phyloP scores from a whole-genome alignment of 2,113 vertebrate species.

The Puntigrus tetrazona region DNA sequence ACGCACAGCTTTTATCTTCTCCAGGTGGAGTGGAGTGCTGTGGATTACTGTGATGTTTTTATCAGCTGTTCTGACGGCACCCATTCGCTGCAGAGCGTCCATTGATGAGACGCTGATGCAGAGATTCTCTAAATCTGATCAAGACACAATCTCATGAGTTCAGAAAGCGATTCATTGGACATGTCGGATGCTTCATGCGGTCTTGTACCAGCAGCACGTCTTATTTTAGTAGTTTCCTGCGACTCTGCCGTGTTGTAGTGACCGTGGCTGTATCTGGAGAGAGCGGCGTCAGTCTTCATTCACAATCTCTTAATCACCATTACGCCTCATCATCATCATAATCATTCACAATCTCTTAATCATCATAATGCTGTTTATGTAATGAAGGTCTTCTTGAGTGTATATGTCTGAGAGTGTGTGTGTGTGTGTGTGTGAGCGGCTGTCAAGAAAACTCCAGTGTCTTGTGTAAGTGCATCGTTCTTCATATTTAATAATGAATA shows the following conservation, averaged over 20 bases:
- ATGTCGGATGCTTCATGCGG: not conserved
- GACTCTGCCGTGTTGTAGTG: not conserved
- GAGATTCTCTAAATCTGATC: no score
- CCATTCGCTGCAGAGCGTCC: no score
- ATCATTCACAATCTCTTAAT: conserved; percentile 15
- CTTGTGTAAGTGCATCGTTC: not conserved
- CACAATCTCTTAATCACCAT: not conserved
- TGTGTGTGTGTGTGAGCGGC: not conserved
- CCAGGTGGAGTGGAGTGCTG: no score
- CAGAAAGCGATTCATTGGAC: not conserved
- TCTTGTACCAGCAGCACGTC: not conserved
- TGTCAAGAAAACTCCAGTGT: not conserved
- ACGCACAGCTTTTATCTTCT: no score
- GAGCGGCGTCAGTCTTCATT: not conserved
- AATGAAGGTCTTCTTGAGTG: not conserved
- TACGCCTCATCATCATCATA: conserved; percentile 6
- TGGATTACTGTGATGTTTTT: no score
- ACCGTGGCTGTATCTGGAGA: not conserved
- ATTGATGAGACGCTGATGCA: no score
- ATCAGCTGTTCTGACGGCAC: no score
- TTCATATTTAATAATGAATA: not conserved
- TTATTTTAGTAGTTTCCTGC: not conserved
- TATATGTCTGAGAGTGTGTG: not conserved
- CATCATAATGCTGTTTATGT: conserved; percentile 4
- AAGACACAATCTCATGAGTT: no score